These are phyloP conservation scores for Tenthredo amoena DNA, from an alignment of 2,888 invertebrate genomes.

Conservation along the genomic window DNA sequence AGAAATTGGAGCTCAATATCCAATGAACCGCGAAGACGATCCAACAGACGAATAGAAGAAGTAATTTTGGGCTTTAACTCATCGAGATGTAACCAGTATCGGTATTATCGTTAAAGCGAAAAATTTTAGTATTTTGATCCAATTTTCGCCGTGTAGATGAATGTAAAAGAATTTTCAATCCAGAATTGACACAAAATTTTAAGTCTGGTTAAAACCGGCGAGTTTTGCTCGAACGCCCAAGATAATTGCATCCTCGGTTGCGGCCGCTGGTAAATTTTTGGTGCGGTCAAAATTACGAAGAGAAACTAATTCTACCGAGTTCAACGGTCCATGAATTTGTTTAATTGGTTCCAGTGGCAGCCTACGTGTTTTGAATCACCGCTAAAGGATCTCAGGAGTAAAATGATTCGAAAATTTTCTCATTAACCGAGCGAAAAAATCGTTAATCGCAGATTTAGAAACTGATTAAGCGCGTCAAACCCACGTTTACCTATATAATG, in stretches of 20 bases:
- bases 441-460: background rate
- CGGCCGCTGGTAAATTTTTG: constrained; percentile 25
- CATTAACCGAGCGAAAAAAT: background rate
- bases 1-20: background rate
- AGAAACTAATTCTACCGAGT: constrained; percentile 19
- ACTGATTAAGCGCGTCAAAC: background rate
- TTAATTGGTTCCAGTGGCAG: constrained; percentile 45
- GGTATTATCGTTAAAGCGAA: background rate
- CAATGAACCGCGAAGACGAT: background rate
- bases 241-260: constrained; percentile 44
- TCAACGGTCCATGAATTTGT: constrained; percentile 27
- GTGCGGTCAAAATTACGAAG: constrained; percentile 19
- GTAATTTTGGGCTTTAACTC: background rate
- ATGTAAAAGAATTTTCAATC: background rate
- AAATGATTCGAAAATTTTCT: background rate
- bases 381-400: background rate
- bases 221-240: constrained; percentile 38
- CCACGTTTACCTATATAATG: constrained; percentile 1
- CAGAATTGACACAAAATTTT: background rate
- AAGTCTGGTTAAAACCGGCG: background rate
- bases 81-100: constrained; percentile 3
- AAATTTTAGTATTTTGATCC: background rate
- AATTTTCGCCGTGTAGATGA: background rate
- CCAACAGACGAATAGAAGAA: background rate
- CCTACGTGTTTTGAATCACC: background rate